A percentile compares a stretch with the other conserved stretches of the same genome.
These are phyloP conservation scores for Neomonachus schauinslandi DNA, from an alignment of 2,113 vertebrate species.

Conservation along the genomic window DNA sequence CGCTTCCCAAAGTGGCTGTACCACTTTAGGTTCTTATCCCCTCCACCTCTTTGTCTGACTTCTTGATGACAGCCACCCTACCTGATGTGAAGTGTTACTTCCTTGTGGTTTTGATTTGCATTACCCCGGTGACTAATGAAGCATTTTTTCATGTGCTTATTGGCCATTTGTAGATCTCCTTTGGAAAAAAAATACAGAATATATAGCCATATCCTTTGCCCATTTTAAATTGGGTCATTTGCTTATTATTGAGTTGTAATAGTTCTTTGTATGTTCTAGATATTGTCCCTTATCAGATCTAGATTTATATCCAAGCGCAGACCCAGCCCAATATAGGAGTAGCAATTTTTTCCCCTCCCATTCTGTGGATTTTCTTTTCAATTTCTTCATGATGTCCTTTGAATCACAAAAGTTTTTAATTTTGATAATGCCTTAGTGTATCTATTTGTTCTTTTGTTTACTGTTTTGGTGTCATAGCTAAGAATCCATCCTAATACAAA, in stretches of 20 bases:
- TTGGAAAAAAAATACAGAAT: background rate
- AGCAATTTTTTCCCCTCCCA: background rate
- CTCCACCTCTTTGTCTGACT: background rate
- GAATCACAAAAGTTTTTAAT: background rate
- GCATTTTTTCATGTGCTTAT: background rate
- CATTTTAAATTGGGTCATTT: background rate
- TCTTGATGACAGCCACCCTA: background rate
- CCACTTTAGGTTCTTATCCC: background rate
- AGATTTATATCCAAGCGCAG: background rate
- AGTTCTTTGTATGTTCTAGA: background rate
- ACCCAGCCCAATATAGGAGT: background rate
- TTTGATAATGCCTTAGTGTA: background rate
- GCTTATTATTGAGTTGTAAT: background rate
- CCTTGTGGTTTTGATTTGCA: background rate
- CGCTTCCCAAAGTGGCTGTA: background rate
- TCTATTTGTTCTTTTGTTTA: background rate
- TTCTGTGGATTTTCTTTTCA: background rate
- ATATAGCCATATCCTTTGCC: background rate
- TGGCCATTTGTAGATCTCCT: background rate
- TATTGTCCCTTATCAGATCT: background rate
- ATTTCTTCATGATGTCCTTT: background rate
- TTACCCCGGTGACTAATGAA: background rate
- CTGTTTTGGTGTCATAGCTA: background rate
- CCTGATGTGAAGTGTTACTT: no score
- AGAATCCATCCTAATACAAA: background rate